phyloP scores from a whole-genome alignment of 2,113 vertebrate genomes.

The Cephalopholis sonnerati region DNA sequence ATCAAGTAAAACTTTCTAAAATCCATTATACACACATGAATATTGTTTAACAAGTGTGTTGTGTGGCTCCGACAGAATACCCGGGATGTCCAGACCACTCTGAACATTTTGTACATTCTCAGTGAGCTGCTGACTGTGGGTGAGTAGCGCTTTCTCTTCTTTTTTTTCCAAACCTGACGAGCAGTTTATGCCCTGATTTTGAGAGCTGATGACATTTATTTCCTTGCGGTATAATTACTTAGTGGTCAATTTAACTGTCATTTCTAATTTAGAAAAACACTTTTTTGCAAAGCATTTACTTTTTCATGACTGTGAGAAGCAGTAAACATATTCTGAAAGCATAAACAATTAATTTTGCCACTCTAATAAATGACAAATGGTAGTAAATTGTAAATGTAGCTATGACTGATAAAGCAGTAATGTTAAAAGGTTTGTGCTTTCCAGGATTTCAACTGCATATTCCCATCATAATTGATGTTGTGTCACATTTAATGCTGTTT shows the following conservation, averaged over 20 bases:
- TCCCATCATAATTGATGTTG: background rate
- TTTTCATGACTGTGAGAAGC: background rate
- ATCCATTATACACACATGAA: background rate
- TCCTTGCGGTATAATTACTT: background rate
- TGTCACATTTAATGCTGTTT: slow-evolving; percentile 6
- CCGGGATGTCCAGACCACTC: slow-evolving; percentile 91
- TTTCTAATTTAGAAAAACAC: background rate
- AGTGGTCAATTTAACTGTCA: slow-evolving; percentile 1
- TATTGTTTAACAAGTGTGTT: slow-evolving; percentile 33
- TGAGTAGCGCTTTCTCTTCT: slow-evolving; percentile 76
- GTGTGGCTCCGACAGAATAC: slow-evolving; percentile 87
- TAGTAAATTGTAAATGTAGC: background rate
- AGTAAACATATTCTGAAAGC: background rate
- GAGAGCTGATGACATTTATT: slow-evolving; percentile 5
- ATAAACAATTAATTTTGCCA: background rate
- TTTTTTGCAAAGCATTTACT: background rate
- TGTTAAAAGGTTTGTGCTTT: slow-evolving; percentile 5
- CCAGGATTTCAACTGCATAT: background rate
- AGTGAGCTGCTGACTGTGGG: slow-evolving; percentile 93
- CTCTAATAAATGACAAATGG: background rate
- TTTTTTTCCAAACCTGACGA: background rate
- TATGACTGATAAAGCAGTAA: background rate
- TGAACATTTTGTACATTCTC: slow-evolving; percentile 95
- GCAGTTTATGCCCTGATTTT: background rate
- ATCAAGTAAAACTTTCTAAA: background rate